Conservation (phyloP, 2,888 invertebrate genomes). For the Drosophila rellima region DNA sequence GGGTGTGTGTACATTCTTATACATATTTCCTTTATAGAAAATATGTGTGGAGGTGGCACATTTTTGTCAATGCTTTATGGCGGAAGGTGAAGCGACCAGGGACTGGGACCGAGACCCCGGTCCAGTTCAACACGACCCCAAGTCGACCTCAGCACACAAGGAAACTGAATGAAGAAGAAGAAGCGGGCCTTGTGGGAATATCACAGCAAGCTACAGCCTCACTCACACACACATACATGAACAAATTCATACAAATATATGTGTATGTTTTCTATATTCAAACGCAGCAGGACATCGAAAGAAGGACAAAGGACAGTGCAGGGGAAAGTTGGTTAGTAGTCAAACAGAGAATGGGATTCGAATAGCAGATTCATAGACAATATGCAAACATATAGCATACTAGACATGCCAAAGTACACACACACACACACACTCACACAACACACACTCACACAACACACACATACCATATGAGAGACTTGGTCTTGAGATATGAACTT, state of each 20-base stretch:
- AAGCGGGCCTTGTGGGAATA: slow-evolving; percentile 12
- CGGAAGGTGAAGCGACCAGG: slow-evolving; percentile 11
- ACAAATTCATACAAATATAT: slow-evolving; percentile 11
- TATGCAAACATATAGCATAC: slow-evolving; percentile 76
- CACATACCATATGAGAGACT: background rate
- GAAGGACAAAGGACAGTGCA: slow-evolving; percentile 14
- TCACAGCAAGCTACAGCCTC: slow-evolving; percentile 27
- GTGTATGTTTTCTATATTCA: slow-evolving; percentile 1
- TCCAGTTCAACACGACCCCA: slow-evolving; percentile 12
- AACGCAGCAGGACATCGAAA: slow-evolving; percentile 46
- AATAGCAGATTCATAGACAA: slow-evolving; percentile 75
- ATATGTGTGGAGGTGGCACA: slow-evolving; percentile 18
- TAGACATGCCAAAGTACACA: slow-evolving; percentile 21
- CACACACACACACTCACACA: slow-evolving; percentile 13
- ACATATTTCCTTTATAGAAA: slow-evolving; percentile 9
- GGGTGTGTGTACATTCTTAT: background rate
- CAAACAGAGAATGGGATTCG: slow-evolving; percentile 50
- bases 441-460: background rate
- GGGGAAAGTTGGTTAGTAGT: slow-evolving; percentile 19
- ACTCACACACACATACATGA: slow-evolving; percentile 6
- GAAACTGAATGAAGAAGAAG: slow-evolving; percentile 10
- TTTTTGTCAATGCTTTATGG: slow-evolving; percentile 45
- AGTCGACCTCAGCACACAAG: slow-evolving; percentile 6
- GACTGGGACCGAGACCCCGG: background rate
- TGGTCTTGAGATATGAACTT: slow-evolving; percentile 15